phyloP scores from a whole-genome alignment of 2,797 vertebrate species.

The Microchirus variegatus region DNA sequence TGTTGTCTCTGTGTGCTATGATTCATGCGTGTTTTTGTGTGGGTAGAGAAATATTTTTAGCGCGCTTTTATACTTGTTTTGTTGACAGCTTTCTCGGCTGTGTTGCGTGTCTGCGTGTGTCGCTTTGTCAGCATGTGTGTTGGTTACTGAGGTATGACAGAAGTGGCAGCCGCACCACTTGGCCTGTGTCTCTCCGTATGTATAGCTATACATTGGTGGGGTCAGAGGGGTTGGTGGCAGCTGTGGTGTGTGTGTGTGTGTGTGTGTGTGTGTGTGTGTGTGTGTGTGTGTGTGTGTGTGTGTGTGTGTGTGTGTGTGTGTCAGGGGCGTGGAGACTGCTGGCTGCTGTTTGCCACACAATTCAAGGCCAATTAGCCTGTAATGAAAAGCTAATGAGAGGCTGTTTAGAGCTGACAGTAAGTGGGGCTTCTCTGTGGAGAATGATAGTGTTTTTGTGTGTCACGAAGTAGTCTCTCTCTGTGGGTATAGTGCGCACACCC shows the following conservation, averaged over 20 bases:
- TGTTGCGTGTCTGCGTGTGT: not conserved
- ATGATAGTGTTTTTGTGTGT: slow-evolving; percentile 45
- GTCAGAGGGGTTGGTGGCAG: too few relatives aligned
- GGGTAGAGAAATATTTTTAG: not conserved
- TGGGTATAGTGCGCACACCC: too few relatives aligned
- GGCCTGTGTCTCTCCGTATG: not conserved
- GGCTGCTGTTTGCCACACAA: slow-evolving; percentile 34
- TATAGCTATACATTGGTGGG: too few relatives aligned
- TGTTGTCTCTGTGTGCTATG: not conserved
- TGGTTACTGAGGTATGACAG: too few relatives aligned
- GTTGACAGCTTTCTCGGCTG: not conserved
- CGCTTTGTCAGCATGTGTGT: too few relatives aligned
- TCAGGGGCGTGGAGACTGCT: slow-evolving; percentile 24
- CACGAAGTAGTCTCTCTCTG: slow-evolving; percentile 20
- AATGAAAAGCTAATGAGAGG: slow-evolving; percentile 64
- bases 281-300: not conserved
- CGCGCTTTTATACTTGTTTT: not conserved
- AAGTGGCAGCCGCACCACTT: too few relatives aligned
- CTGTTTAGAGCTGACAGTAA: slow-evolving; percentile 60
- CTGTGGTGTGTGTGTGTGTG: too few relatives aligned
- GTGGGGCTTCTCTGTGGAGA: slow-evolving; percentile 45
- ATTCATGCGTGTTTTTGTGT: not conserved
- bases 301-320: slow-evolving; percentile 4
- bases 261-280: not conserved
- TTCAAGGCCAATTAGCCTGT: slow-evolving; percentile 57